Conservation (phyloP, 2,113 vertebrate species). For the Larimichthys crocea region DNA sequence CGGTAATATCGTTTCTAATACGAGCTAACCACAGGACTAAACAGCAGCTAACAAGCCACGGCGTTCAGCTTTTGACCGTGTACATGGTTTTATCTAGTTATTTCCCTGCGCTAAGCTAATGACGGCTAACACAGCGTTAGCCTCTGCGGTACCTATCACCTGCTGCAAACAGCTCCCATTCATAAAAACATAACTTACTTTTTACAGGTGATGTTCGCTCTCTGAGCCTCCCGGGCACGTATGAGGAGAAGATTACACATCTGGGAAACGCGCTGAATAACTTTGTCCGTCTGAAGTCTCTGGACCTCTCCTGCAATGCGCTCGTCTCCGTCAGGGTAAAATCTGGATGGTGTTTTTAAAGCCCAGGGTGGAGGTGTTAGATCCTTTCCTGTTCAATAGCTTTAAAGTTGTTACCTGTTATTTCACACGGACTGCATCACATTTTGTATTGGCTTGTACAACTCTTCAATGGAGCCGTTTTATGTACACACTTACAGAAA, state of each 20-base stretch:
- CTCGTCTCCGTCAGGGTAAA: conserved; percentile 84
- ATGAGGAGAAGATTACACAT: conserved; percentile 85
- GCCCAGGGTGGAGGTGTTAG: too few species aligned
- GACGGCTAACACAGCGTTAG: conserved; percentile 4
- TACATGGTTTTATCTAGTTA: neutral
- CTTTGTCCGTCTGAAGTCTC: conserved; percentile 83
- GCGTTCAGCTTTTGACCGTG: neutral
- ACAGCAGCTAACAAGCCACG: neutral
- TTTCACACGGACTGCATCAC: neutral
- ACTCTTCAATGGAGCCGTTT: neutral
- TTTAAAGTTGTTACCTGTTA: neutral
- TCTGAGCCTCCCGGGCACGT: conserved; percentile 85
- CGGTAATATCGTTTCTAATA: conserved; percentile 72
- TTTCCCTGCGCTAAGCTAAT: conserved; percentile 29
- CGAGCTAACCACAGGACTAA: neutral
- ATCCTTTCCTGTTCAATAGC: neutral
- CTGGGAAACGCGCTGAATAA: conserved; percentile 83
- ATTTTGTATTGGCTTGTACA: neutral
- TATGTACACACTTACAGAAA: neutral
- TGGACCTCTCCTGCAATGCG: conserved; percentile 86
- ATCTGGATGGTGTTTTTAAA: neutral
- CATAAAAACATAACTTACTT: neutral
- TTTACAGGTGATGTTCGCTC: conserved; percentile 83
- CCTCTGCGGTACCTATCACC: neutral
- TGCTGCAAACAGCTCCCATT: neutral